Evolutionary conservation across 2,888 invertebrate species (phyloP).

Genomic region (Lysandra bellargus): DNA sequence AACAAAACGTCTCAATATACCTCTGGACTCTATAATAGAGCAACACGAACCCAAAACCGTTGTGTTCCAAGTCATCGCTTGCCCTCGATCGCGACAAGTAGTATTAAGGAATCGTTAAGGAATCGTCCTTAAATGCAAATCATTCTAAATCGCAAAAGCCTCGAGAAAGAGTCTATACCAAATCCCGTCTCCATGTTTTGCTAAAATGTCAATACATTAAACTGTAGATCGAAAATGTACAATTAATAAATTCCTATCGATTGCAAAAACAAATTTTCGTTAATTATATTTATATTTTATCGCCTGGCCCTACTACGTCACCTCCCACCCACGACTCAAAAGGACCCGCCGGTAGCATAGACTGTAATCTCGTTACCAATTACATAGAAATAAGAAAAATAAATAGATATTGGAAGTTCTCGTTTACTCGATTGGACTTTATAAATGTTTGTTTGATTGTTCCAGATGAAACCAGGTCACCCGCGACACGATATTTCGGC

Average conservation of each 20-base stretch:
- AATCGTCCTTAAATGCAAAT: not conserved
- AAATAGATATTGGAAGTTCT: not conserved
- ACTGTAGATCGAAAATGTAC: not conserved
- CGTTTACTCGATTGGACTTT: not conserved
- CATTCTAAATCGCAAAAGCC: not conserved
- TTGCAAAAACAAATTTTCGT: not conserved
- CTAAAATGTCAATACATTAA: not conserved
- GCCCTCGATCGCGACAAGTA: not conserved
- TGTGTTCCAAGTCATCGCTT: too few species aligned
- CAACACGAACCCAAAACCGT: too few species aligned
- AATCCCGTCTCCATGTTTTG: not conserved
- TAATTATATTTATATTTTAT: not conserved
- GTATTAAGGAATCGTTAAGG: not conserved
- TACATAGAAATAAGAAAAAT: not conserved
- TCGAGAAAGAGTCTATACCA: not conserved
- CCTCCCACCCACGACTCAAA: too few species aligned
- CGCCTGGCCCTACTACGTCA: too few species aligned
- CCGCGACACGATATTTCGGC: not conserved
- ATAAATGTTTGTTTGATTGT: not conserved
- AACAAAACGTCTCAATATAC: too few species aligned
- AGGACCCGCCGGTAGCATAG: not conserved
- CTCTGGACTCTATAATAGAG: too few species aligned
- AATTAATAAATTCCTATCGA: not conserved
- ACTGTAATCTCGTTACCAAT: not conserved
- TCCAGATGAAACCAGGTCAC: conserved; percentile 23